phyloP scores from a whole-genome alignment of 2,113 vertebrate genomes.

The Seriola rivoliana region DNA sequence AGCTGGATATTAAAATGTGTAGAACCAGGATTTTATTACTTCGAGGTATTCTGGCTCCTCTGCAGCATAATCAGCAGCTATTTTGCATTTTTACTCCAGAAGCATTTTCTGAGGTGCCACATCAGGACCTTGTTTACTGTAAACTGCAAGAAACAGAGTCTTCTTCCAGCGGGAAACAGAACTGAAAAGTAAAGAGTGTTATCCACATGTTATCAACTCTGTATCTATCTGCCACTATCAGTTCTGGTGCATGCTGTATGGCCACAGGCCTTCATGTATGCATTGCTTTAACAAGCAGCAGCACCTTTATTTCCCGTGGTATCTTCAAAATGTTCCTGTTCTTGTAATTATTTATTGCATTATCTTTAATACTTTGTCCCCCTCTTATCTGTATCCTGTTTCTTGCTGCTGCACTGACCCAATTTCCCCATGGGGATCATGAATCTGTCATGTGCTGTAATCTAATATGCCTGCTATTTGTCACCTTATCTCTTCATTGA shows the following conservation, averaged over 20 bases:
- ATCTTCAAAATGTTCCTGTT: slow-evolving; percentile 23
- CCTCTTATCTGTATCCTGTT: slow-evolving; percentile 44
- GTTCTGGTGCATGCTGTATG: slow-evolving; percentile 26
- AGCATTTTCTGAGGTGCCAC: slow-evolving; percentile 38
- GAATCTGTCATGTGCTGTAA: slow-evolving; percentile 46
- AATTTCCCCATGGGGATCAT: slow-evolving; percentile 37
- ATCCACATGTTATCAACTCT: slow-evolving; percentile 24
- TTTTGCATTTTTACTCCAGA: slow-evolving; percentile 29
- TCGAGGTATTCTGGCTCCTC: slow-evolving; percentile 10
- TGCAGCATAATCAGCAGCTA: slow-evolving; percentile 38
- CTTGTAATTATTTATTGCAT: slow-evolving; percentile 26
- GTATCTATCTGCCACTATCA: slow-evolving; percentile 11
- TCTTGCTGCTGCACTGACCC: slow-evolving; percentile 33
- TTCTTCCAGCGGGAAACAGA: slow-evolving; percentile 12
- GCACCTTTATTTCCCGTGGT: slow-evolving; percentile 8
- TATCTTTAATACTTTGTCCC: slow-evolving; percentile 36
- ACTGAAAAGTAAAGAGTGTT: background rate
- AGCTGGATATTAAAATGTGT: background rate
- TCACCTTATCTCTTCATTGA: slow-evolving; percentile 98
- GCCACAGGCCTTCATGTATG: background rate
- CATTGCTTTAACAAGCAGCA: slow-evolving; percentile 4
- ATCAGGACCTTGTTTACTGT: slow-evolving; percentile 19
- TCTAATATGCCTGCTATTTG: slow-evolving; percentile 37
- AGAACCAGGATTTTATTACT: background rate
- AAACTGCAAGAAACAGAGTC: slow-evolving; percentile 25